Percentiles rank a stretch among this genome's conserved stretches.
Evolutionary conservation across 1,140 invertebrate species (phyloP).

Genomic region (Atta colombica): DNA sequence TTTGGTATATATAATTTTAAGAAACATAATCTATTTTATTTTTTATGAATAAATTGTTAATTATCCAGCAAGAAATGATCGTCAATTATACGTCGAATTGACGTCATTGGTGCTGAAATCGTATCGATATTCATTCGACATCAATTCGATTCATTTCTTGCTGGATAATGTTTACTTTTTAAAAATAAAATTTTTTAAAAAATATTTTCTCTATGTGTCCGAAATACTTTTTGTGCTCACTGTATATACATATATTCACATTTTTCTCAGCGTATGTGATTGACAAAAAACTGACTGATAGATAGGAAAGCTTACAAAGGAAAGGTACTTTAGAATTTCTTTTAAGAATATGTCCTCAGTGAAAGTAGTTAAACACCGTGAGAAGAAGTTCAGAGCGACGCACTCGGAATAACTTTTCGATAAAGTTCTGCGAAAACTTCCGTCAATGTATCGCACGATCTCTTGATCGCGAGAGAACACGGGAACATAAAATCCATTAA

Average conservation of each 20-base stretch:
- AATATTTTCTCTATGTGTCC: too few species aligned
- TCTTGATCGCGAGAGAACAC: neutral
- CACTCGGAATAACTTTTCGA: constrained; percentile 45
- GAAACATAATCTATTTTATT: too few species aligned
- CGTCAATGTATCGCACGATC: constrained; percentile 25
- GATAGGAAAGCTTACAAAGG: neutral
- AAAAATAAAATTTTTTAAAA: too few species aligned
- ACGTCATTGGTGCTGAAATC: too few species aligned
- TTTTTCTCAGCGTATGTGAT: neutral
- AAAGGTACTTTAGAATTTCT: neutral
- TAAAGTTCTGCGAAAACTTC: constrained; percentile 39
- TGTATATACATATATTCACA: neutral
- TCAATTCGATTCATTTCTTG: too few species aligned
- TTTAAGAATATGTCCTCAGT: neutral
- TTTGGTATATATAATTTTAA: too few species aligned
- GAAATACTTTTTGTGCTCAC: too few species aligned
- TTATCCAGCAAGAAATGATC: too few species aligned
- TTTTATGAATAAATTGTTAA: too few species aligned
- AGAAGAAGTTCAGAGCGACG: constrained; percentile 23
- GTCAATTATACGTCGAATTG: too few species aligned
- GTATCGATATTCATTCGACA: too few species aligned
- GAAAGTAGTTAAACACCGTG: constrained; percentile 49
- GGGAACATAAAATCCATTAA: constrained; percentile 27
- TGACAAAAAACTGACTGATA: neutral
- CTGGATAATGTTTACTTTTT: too few species aligned